Base-by-base conservation (phyloP, 2,888 invertebrate genomes). In the Pegoplata infirma region DNA sequence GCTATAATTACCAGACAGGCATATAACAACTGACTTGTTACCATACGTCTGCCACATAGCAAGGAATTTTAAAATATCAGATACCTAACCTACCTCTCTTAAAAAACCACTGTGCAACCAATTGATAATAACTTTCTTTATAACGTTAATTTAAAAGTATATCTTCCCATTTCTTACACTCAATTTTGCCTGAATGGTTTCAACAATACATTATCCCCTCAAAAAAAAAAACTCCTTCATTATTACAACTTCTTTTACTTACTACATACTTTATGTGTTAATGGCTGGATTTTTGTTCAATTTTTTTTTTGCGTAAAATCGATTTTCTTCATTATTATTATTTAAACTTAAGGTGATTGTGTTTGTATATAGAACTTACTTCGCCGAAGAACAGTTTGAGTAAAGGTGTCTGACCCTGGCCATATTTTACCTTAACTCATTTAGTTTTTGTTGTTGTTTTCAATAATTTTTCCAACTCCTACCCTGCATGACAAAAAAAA, bases 351-450 rank as follows among this genome's bases (percentile, higher is more conserved):
- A 28, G 7, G 28, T 36, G 12, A n/a, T n/a, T n/a, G n/a, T n/a
- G n/a, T n/a, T n/a, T n/a, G n/a, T n/a, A n/a, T n/a, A n/a, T n/a
- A n/a, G n/a, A n/a, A n/a, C n/a, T n/a, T n/a, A n/a, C n/a, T n/a
- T n/a, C n/a, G n/a, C n/a, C n/a, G n/a, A n/a, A n/a, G n/a, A 7
- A 49, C 21, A 56, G 49, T 64, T 5, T 56, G 63, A 28, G 68
- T 40, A 64, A 64, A 73, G 78, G 69, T 74, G 69, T 78, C 78
- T 78, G 69, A 78, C 46, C 73, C 73, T 66, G 69, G 78, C 58
- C 63, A 73, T 73, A 63, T 68, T 64, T 58, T 16, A 69, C 55
- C 64, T 55, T 66, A 66, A 74, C 59, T 74, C 69, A 74, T 69
- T 68, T 47, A 36, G 17, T 23, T 36, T n/a, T 16, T 12, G 44